Conservation (phyloP, 2,113 vertebrate species). For the Andinoacara biseriatus region DNA sequence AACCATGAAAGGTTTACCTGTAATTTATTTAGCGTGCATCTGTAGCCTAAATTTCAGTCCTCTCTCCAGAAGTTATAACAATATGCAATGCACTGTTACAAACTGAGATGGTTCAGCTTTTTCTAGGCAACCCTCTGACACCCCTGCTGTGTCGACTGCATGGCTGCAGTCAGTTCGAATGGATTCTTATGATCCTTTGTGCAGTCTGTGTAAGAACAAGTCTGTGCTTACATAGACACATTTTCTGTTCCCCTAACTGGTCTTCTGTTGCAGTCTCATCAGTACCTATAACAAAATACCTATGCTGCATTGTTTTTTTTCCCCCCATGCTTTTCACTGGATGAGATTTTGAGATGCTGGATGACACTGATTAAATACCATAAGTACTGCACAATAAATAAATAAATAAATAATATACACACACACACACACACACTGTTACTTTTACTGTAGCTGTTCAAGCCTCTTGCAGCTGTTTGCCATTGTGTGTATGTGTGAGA, state of each 20-base stretch:
- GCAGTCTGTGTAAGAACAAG: background rate
- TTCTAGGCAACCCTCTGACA: background rate
- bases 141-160: background rate
- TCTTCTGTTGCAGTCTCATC: background rate
- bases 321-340: background rate
- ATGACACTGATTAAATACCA: background rate
- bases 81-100: background rate
- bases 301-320: too few relatives aligned
- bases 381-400: background rate
- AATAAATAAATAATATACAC: background rate
- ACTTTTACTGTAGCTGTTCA: slow-evolving; percentile 39
- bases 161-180: background rate
- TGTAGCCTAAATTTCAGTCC: background rate
- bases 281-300: background rate
- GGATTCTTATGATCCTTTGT: background rate
- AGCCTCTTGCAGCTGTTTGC: slow-evolving; percentile 67
- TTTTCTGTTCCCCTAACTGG: background rate
- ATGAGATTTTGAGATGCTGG: background rate
- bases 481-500: slow-evolving; percentile 57
- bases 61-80: background rate
- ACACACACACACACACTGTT: too few relatives aligned
- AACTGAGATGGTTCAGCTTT: background rate
- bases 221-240: background rate
- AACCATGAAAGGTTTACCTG: background rate
- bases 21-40: background rate